phyloP scores from a whole-genome alignment of 2,113 vertebrate species.

The Isichthys henryi region DNA sequence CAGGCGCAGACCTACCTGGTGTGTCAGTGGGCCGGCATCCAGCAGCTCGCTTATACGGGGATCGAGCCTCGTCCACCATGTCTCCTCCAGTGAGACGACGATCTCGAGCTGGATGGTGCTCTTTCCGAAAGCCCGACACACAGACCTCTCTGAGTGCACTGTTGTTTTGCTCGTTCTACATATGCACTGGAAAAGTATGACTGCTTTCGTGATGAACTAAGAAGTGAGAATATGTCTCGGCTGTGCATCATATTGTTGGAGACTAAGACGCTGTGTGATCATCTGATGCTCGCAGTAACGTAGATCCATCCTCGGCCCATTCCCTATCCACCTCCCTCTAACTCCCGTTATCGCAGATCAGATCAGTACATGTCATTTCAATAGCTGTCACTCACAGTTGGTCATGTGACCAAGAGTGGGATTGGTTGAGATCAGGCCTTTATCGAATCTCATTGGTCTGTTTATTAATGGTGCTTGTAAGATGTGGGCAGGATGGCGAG shows the following conservation, averaged over 20 bases:
- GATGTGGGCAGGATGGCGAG: background rate
- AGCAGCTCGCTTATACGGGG: background rate
- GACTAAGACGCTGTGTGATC: background rate
- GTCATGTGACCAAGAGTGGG: background rate
- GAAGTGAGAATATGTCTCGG: background rate
- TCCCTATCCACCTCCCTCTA: background rate
- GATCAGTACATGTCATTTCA: background rate
- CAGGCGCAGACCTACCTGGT: background rate
- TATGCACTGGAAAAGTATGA: background rate
- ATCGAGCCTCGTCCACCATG: conserved; percentile 12
- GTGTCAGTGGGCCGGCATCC: background rate
- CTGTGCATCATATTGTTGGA: no score
- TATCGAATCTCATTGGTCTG: background rate
- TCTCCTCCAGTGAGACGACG: no score
- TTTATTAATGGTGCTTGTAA: background rate
- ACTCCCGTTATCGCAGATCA: background rate
- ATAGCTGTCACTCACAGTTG: background rate
- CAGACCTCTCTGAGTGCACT: background rate
- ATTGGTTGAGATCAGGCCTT: background rate
- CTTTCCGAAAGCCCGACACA: background rate
- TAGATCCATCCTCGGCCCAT: background rate
- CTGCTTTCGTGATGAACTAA: background rate
- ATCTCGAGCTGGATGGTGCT: background rate
- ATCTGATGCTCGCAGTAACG: background rate
- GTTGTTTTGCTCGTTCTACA: background rate